Evolutionary conservation across 1,140 invertebrate species (phyloP), one percentile per base, ranked within the genome.

Genomic region (Aporrectodea caliginosa): DNA sequence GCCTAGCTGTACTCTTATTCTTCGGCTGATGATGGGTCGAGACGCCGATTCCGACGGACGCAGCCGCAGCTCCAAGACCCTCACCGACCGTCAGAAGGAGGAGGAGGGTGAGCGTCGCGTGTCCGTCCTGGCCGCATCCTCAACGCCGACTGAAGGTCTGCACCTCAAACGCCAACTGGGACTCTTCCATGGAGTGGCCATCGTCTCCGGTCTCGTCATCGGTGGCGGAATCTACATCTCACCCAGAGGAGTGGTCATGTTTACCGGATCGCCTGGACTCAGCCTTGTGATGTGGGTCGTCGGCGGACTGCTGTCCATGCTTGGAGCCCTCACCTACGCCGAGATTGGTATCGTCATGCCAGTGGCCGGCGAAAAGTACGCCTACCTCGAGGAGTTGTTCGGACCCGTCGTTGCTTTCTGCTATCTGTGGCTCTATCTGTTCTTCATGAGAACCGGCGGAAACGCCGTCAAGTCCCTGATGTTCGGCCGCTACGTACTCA

Each of bases 221-320:
- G 84, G 84, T n/a, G 94, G 94, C 6, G 94, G 94, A 71, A 95
- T 98, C 85, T 98, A 98, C 87, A 93, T 98, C 12, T 95, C 95
- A 1, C 96, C 97, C 0, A 95, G 93, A 84, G 93, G 95, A 79
- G 93, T 94, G 0, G 86, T 95, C 6, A 85, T 91, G 82, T 90
- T 92, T 85, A 92, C 94, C 0, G 93, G 93, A 34, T 95, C 93
- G 0, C 91, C 95, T 0, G 93, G 91, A 14, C 88, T 94, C 80
- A 93, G 93, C 83, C 88, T 95, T 0, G 87, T 95, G 16, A 89
- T 95, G 35, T 95, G 94, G 94, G 89, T 90, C 2, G 85, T 91
- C 0, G 94, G 93, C 83, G 94, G 94, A 75, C 79, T 92, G 1
- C 90, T 95, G 43, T 93, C 93, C 0, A 88, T 94, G 81, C 87